These are phyloP conservation scores for Pristionchus pacificus DNA, from an alignment of 1,140 invertebrate species.

Conservation along the genomic window DNA sequence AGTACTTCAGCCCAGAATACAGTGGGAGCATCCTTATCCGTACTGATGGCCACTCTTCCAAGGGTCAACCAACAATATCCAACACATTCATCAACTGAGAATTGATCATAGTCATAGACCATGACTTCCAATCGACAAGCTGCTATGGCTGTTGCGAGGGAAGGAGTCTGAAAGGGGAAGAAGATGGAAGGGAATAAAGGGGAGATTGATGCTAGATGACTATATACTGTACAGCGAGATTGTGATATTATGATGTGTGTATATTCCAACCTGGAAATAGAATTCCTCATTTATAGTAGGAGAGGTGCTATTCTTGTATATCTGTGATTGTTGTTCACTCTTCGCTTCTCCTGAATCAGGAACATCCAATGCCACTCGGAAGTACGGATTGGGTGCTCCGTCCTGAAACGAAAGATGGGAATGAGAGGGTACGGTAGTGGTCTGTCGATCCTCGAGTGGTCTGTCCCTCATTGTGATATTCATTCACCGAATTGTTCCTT, in stretches of 20 bases:
- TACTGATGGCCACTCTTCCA: constrained; percentile 45
- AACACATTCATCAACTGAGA: constrained; percentile 48
- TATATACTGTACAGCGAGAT: constrained; percentile 35
- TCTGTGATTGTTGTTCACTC: constrained; percentile 44
- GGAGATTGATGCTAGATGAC: no score
- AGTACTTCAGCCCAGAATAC: constrained; percentile 57
- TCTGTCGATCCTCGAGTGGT: constrained; percentile 33
- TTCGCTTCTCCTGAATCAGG: constrained; percentile 41
- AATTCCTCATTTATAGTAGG: constrained; percentile 50
- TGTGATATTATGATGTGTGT: constrained; percentile 27
- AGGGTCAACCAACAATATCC: constrained; percentile 53
- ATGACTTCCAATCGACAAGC: constrained; percentile 49
- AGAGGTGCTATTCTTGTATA: constrained; percentile 40
- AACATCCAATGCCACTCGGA: constrained; percentile 43
- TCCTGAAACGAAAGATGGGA: constrained; percentile 37
- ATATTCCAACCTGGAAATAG: constrained; percentile 45
- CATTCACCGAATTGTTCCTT: constrained; percentile 32
- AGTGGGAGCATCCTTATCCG: constrained; percentile 36
- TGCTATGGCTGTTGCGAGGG: no score
- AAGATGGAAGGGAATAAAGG: no score
- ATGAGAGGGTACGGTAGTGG: no score
- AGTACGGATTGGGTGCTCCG: constrained; percentile 51
- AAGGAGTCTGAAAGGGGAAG: no score
- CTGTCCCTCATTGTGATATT: constrained; percentile 22
- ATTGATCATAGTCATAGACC: constrained; percentile 52